Base-by-base conservation (phyloP, 2,888 invertebrate genomes). In the Spodoptera exigua region DNA sequence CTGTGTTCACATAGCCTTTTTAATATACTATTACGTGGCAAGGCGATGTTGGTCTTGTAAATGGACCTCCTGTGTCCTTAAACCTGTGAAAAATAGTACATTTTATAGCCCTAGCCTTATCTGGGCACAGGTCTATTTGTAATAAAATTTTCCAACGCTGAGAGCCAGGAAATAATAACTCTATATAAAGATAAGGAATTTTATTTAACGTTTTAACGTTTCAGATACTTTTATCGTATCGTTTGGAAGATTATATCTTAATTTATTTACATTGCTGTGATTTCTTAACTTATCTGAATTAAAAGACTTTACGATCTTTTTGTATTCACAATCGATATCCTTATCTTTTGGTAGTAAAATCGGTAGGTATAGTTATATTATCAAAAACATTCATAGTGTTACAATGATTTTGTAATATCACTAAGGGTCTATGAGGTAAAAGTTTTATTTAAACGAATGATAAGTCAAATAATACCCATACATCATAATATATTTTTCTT, bases 81-180 rank as follows among this genome's bases (percentile, higher is more conserved):
- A 21, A 53, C 43, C 17, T 53, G 21, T 32, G 45, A 55, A 40
- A 55, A 60, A 47, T 70, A 46, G 35, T 46, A 32, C 12, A 65
- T 71, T 63, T 45, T 61, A 11, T 36, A 49, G 64, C 46, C 46
- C 32, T 46, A 36, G 27, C 18, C 41, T 68, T 65, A 54, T 70
- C 71, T 46, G 32, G 10, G 37, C 18, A 7, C 37, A 46, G 21
- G 37, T 47, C 53, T 54, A 60, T 71, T 70, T 68, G 60, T 68
- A 66, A 61, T 71, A 71, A 71, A 60, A 51, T 60, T 27, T 51
- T 71, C 36, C 47, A 37, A 61, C 54, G 21, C 34, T 35, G 60
- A 47, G 39, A 43, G 36, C 13, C 35, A 44, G 47, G 39, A 66
- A 70, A 55, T 66, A 65, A 54, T 65, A 71, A 53, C 45, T 45